Conservation (phyloP, 1,140 invertebrate genomes). For the Trichonephila clavipes region DNA sequence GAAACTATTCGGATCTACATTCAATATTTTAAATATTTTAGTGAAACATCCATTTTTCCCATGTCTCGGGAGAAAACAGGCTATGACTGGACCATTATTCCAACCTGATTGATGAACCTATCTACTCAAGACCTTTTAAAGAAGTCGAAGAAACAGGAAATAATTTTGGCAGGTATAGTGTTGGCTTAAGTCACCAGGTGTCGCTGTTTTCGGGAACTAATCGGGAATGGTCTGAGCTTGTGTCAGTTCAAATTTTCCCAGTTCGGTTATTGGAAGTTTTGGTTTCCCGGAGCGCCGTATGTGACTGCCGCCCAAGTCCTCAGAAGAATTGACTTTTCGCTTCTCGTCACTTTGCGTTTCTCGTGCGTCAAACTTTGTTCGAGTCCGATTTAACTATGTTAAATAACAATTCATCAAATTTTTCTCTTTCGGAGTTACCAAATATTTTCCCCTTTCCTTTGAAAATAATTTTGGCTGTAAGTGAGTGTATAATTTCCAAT, state of each 20-base stretch:
- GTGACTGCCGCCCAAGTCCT: background rate
- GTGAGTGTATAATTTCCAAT: constrained; percentile 36
- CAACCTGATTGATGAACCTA: background rate
- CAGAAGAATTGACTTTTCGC: background rate
- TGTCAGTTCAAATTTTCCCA: constrained; percentile 48
- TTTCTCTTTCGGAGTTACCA: background rate
- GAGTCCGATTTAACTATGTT: background rate
- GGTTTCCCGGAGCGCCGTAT: background rate
- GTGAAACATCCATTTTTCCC: background rate
- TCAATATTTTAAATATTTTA: background rate
- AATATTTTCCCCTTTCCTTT: background rate
- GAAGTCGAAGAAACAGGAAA: background rate
- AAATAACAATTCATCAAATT: background rate
- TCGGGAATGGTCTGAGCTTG: constrained; percentile 6
- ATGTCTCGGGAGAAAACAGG: background rate
- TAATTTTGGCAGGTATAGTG: background rate
- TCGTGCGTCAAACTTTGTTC: background rate
- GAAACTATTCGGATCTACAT: no score
- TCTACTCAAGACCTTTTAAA: background rate
- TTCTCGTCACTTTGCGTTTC: background rate
- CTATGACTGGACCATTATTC: background rate
- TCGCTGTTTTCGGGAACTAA: constrained; percentile 52
- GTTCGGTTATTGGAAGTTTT: constrained; percentile 19
- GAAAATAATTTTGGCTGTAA: constrained; percentile 18
- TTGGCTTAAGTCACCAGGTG: constrained; percentile 33